Percentiles rank a stretch among this genome's conserved stretches.
Evolutionary conservation across 2,888 invertebrate species (phyloP).

Genomic region (Agonopterix heracliana): DNA sequence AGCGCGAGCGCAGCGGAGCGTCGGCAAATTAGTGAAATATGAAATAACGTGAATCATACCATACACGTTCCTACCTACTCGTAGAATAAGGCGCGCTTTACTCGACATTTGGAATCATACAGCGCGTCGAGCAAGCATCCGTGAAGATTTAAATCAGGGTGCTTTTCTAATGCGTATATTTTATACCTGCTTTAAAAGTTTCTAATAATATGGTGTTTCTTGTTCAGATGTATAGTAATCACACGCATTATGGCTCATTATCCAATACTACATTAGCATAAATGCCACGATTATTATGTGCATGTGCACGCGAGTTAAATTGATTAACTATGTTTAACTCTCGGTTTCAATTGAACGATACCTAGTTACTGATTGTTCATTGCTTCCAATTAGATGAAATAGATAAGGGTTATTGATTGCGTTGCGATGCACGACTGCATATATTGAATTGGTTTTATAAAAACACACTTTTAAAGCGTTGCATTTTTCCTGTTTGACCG

Average conservation of each 20-base stretch:
- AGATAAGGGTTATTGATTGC: too few species aligned
- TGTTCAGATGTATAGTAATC: too few species aligned
- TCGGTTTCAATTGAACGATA: neutral
- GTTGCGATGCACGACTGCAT: too few species aligned
- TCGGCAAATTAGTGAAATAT: conserved; percentile 6
- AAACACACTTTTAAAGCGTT: too few species aligned
- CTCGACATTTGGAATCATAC: neutral
- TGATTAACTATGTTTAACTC: neutral
- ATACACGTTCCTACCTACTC: neutral
- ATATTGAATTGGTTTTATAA: too few species aligned
- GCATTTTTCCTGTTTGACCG: too few species aligned
- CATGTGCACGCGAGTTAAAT: neutral
- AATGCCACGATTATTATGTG: too few species aligned
- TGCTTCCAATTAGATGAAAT: too few species aligned
- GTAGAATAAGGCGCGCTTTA: neutral
- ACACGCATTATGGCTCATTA: too few species aligned
- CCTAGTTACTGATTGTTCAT: neutral
- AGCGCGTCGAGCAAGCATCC: neutral
- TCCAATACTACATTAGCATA: too few species aligned
- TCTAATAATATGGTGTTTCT: too few species aligned
- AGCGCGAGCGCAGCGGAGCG: neutral
- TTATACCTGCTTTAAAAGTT: too few species aligned
- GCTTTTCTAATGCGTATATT: neutral
- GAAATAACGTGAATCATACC: neutral
- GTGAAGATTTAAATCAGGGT: neutral